Percentiles rank a stretch among this genome's conserved stretches.
Evolutionary conservation across 2,888 invertebrate genomes (phyloP).

Genomic region (Ferrisia virgata): DNA sequence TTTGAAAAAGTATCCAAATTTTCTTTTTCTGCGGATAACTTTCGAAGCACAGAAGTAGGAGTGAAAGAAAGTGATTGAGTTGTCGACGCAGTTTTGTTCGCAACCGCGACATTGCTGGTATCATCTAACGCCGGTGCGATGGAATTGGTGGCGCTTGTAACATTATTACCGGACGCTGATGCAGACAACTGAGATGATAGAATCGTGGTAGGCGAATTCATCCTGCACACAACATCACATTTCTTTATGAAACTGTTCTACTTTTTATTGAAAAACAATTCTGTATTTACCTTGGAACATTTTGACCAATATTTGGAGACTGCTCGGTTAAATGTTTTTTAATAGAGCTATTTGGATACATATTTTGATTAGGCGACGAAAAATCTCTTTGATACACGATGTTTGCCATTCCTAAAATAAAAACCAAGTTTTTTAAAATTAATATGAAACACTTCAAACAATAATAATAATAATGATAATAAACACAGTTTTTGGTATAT

Average conservation of each 20-base stretch:
- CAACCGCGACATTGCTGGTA: not conserved
- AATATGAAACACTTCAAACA: not conserved
- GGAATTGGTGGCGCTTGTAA: not conserved
- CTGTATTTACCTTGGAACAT: not conserved
- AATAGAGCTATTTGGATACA: conserved; percentile 80
- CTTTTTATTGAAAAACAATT: not conserved
- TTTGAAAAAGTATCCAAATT: conserved; percentile 36
- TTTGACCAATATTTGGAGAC: conserved; percentile 65
- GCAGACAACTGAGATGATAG: not conserved
- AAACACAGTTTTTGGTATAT: no score
- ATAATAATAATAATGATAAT: no score
- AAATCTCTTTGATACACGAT: conserved; percentile 81
- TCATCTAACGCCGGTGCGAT: not conserved
- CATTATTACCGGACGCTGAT: not conserved
- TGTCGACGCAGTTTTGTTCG: conserved; percentile 52
- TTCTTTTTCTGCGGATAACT: conserved; percentile 75
- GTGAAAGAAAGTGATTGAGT: conserved; percentile 71
- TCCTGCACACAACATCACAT: not conserved
- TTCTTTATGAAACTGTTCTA: not conserved
- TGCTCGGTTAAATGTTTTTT: conserved; percentile 88
- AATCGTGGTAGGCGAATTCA: conserved; percentile 26
- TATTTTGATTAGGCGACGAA: conserved; percentile 78
- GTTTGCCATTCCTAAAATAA: conserved; percentile 55
- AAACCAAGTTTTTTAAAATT: not conserved
- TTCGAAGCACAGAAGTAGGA: conserved; percentile 87